phyloP scores from a whole-genome alignment of 2,797 vertebrate genomes.

The Tympanoctomys barrerae region DNA sequence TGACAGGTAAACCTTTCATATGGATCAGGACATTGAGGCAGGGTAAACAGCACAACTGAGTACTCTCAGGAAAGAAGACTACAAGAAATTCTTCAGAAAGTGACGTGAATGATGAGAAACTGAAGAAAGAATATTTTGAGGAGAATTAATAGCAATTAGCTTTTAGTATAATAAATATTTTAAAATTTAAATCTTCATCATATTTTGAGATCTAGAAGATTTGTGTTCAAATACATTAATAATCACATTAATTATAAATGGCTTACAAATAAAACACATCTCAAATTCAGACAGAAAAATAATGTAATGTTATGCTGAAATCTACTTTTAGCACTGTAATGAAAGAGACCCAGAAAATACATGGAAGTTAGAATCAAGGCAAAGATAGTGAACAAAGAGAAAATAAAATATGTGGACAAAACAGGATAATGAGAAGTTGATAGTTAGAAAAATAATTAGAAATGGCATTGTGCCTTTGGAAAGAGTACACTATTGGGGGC shows the following conservation, averaged over 20 bases:
- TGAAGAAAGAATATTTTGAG: neutral
- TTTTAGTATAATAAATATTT: neutral
- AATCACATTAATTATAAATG: conserved; percentile 51
- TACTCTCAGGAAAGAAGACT: neutral
- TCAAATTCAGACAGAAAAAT: neutral
- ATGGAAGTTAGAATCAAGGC: neutral
- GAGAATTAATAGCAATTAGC: neutral
- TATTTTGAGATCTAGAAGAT: neutral
- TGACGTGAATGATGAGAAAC: neutral
- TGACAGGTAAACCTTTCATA: neutral
- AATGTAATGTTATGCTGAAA: neutral
- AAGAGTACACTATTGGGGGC: neutral
- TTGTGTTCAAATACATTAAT: neutral
- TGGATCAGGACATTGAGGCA: neutral
- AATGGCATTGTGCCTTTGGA: neutral
- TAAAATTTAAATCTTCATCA: neutral
- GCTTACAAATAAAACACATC: neutral
- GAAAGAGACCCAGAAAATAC: neutral
- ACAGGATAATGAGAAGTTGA: neutral
- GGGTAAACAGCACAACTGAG: neutral
- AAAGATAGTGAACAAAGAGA: neutral
- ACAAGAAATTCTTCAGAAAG: neutral
- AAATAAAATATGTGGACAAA: neutral
- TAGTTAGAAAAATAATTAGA: neutral
- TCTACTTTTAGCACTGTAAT: neutral